Evolutionary conservation across 2,113 vertebrate species (phyloP), one percentile per base, ranked within the genome.

Genomic region (Alethe castanea): DNA sequence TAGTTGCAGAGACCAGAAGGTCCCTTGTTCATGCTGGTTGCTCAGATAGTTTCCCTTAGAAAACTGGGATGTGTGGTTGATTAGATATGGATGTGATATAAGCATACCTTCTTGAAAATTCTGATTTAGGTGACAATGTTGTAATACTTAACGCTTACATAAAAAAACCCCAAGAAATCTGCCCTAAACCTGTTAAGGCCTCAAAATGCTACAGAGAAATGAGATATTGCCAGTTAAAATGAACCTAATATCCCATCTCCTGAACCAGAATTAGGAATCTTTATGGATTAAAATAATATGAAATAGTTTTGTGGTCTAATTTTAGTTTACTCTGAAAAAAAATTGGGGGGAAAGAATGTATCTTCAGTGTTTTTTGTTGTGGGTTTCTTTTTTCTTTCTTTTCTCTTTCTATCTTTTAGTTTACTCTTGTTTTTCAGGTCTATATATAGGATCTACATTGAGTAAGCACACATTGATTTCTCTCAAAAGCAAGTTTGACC

Each of bases 311-410:
- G 18, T 72, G 11, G 20, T 54, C 17, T 29, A 16, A 44, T 61
- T 83, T 77, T 52, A 22, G 2, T 73, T 67, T 76, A 48, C 11
- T 66, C 3, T 54, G 26, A 26, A 64, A 70, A 79, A 79, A 72
- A 4, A 25, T 1, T 10, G 1, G 1, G 3, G 8, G 19, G 8
- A 29, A 31, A 57, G 17, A 8, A 38, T 53, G 20, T 45, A 31
- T 38, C 6, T 64, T 61, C 0, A 0, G 5, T 24, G 3, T 1
- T 7, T 36, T 64, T 47, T 33, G 8, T 35, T n/a, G 28, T 38
- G 53, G 23, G 2, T 11, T 36, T 47, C 33, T 38, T 31, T 14
- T 59, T 59, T n/a, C 22, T 59, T 44, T 48, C 11, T 47, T 11
- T 45, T 45, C 10, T 47, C 23, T 8, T 42, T 38, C 26, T 66